Evolutionary conservation across 2,797 vertebrate genomes (phyloP).

Genomic region (Tiaroga cobitis): DNA sequence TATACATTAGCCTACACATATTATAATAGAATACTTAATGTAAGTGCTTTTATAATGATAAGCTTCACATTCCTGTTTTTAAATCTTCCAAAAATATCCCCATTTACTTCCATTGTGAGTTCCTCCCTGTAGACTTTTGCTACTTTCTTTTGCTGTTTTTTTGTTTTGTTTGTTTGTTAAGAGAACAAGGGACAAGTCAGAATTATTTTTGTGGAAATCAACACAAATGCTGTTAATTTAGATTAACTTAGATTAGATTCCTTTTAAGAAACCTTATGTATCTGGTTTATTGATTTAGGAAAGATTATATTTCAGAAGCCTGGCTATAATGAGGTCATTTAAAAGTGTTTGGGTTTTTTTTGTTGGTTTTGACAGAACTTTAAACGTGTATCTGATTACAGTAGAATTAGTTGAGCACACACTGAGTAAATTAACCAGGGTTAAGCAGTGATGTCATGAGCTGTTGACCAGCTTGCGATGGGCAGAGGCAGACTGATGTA

Average conservation of each 20-base stretch:
- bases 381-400: constrained; percentile 10
- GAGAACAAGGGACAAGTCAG: background rate
- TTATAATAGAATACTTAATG: background rate
- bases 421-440: constrained; percentile 7
- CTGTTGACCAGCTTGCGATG: background rate
- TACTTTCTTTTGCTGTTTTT: background rate
- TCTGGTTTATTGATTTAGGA: constrained; percentile 22
- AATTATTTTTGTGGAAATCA: background rate
- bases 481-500: constrained; percentile 18
- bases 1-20: too few species aligned
- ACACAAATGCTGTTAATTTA: background rate
- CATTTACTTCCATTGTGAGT: background rate
- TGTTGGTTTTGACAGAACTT: background rate
- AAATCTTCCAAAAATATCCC: background rate
- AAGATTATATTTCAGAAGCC: constrained; percentile 3
- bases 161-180: too few species aligned
- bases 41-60: background rate
- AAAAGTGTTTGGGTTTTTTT: background rate
- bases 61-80: background rate
- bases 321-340: background rate
- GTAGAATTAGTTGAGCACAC: background rate
- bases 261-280: background rate
- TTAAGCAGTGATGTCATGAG: constrained; percentile 10
- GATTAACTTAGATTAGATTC: background rate
- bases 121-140: background rate